These are phyloP conservation scores for Nephrocerus scutellatus DNA, from an alignment of 2,888 invertebrate species.

Conservation along the genomic window DNA sequence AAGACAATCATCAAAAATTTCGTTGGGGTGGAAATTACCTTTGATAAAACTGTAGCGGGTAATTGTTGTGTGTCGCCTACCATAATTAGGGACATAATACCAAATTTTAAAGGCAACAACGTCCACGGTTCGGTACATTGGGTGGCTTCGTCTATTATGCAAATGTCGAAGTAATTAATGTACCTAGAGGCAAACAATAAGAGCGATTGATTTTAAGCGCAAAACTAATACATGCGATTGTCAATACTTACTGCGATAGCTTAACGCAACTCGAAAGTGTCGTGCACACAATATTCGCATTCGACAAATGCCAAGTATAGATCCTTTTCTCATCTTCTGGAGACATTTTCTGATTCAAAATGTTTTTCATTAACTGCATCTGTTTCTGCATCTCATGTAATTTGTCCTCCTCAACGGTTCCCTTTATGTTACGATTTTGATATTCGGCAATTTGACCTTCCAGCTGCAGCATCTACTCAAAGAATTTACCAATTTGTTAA, in stretches of 20 bases:
- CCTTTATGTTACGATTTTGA: conserved; percentile 18
- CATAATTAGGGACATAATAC: conserved; percentile 66
- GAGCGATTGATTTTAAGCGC: not conserved
- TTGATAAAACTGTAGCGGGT: conserved; percentile 70
- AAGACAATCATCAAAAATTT: conserved; percentile 1
- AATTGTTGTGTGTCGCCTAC: conserved; percentile 85
- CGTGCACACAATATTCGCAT: conserved; percentile 64
- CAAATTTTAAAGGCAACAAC: conserved; percentile 69
- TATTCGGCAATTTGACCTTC: conserved; percentile 23
- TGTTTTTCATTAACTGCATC: conserved; percentile 25
- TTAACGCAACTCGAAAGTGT: conserved; percentile 58
- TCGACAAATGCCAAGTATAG: conserved; percentile 46
- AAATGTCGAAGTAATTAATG: conserved; percentile 51
- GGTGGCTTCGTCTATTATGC: conserved; percentile 82
- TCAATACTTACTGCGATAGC: conserved; percentile 30
- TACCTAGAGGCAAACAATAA: conserved; percentile 14
- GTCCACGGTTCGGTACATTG: conserved; percentile 79
- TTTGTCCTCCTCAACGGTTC: conserved; percentile 29
- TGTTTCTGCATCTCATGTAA: conserved; percentile 36
- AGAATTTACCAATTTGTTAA: conserved; percentile 6
- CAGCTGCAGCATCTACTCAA: conserved; percentile 20
- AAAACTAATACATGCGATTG: not conserved
- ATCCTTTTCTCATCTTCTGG: conserved; percentile 32
- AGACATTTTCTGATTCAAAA: conserved; percentile 26
- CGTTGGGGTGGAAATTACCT: conserved; percentile 53